Base-by-base conservation (phyloP, 35 echinoderm and acorn worm genomes). In the Apostichopus japonicus region DNA sequence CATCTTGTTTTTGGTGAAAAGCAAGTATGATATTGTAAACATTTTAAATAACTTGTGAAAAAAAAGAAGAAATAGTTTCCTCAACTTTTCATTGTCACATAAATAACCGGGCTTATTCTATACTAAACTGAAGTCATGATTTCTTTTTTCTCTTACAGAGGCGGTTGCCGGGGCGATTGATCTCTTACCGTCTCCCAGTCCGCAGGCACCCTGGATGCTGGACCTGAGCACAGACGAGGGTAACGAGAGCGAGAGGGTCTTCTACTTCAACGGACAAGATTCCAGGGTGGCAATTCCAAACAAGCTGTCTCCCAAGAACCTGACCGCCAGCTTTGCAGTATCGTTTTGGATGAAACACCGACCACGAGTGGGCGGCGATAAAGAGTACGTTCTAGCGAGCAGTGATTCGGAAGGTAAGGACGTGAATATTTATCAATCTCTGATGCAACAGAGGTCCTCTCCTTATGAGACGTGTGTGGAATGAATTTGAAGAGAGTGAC, bases 301-400 rank as follows among this genome's bases (percentile, higher is more conserved):
- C 70, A 92, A 93, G 82, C 83, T 95, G 73, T 93, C 95, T 87
- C 93, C 91, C 23, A 72, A 92, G 17, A 99, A 96, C 77, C 87
- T 99, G 51, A 99, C 95, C 15, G 77, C 77, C 23, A 87, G 77
- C 6, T 99, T 96, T 62, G 93, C 86, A 75, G 93, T 96, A 22
- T 94, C 97, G 0, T 96, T 94, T 55, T 99, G 97, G 97, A 99
- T 99, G 95, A 99, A 96, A 57, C 95, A 96, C 54, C 75, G 84
- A 8, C 88, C 93, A 27, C 67, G 81, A 5, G 83, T 81, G 16
- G 95, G 95, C 5, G 95, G 93, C n/a, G 91, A 95, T 54, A 96
- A 94, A 73, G 97, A 99, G 90, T 93, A 94, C 73, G 94, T 99
- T 55, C 80, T 99, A 33, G 94, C 95, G 58, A 96, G 92, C 63